These are phyloP conservation scores for Alfaro cultratus DNA, from an alignment of 2,797 vertebrate species.

Conservation along the genomic window DNA sequence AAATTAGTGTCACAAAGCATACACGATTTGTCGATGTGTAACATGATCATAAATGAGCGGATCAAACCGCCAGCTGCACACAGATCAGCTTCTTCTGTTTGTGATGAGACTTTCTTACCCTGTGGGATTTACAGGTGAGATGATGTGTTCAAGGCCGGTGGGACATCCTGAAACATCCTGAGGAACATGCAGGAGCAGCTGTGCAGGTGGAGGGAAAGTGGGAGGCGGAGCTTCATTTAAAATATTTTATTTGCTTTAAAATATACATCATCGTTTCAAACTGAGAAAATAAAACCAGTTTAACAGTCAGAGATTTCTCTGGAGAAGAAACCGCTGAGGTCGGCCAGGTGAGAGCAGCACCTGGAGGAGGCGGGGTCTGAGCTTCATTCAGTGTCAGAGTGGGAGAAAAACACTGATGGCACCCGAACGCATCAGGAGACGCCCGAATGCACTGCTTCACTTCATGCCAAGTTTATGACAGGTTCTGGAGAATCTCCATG, in stretches of 20 bases:
- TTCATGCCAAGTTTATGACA: background rate
- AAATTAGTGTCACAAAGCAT: no score
- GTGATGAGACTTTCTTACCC: no score
- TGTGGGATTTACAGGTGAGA: no score
- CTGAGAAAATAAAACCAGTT: constrained; percentile 88
- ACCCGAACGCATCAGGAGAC: background rate
- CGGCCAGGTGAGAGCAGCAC: constrained; percentile 31
- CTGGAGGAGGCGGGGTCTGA: constrained; percentile 7
- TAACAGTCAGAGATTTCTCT: constrained; percentile 85
- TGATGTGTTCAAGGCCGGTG: no score
- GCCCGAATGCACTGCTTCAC: background rate
- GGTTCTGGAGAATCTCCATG: background rate
- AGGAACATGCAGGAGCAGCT: background rate
- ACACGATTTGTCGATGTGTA: no score
- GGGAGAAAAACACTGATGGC: background rate
- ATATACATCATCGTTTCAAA: constrained; percentile 91
- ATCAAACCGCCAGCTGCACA: no score
- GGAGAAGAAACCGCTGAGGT: constrained; percentile 42
- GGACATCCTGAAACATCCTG: background rate
- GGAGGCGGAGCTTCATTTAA: constrained; percentile 81
- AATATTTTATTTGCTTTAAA: constrained; percentile 98
- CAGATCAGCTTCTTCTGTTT: no score
- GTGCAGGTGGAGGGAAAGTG: background rate
- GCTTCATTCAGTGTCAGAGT: background rate
- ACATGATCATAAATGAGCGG: no score